Evolutionary conservation across 2,113 vertebrate genomes (phyloP).

Genomic region (Machaerirhynchus nigripectus): DNA sequence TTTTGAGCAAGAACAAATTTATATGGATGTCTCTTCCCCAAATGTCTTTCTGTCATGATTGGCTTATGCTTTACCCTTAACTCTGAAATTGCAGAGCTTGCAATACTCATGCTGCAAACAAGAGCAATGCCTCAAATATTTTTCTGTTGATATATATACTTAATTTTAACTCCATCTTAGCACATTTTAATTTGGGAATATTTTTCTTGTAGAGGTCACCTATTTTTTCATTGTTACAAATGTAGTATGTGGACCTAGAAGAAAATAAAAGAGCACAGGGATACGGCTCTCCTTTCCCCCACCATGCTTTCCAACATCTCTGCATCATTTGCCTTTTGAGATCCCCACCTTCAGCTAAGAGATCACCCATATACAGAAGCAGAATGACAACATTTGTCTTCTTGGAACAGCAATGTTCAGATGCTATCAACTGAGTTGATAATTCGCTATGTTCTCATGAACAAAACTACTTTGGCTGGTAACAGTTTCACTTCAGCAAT

Average conservation of each 20-base stretch:
- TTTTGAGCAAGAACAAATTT: neutral
- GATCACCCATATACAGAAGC: neutral
- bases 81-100: neutral
- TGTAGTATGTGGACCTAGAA: rapidly evolving
- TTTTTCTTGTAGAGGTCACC: neutral
- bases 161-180: neutral
- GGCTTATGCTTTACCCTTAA: neutral
- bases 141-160: neutral
- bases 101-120: neutral
- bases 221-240: neutral
- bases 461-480: neutral
- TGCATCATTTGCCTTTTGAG: neutral
- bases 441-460: neutral
- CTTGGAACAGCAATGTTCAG: neutral
- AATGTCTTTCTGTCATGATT: neutral
- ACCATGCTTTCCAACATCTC: neutral
- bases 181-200: neutral
- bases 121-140: neutral
- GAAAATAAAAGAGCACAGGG: neutral
- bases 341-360: neutral
- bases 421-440: neutral
- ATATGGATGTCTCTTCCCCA: neutral
- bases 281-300: neutral
- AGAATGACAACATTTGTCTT: neutral
- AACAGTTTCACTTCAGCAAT: neutral